These are phyloP conservation scores for Drosophila sechellia DNA, from an alignment of 1,140 invertebrate species.

Conservation along the genomic window DNA sequence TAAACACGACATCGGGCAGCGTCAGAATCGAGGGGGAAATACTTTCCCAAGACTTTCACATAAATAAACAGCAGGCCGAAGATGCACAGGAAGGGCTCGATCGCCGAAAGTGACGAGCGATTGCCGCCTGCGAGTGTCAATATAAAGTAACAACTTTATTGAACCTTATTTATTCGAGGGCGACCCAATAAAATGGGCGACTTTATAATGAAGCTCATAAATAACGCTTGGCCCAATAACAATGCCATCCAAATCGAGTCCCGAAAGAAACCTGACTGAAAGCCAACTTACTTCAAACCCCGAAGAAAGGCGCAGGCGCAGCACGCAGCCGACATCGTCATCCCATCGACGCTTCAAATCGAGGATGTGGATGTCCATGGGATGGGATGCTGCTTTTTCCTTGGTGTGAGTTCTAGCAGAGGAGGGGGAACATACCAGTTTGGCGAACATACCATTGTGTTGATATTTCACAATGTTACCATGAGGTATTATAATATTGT, in stretches of 20 bases:
- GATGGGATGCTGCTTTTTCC: conserved; percentile 17
- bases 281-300: conserved; percentile 1
- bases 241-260: conserved; percentile 24
- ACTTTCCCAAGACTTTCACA: conserved; percentile 75
- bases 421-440: no score
- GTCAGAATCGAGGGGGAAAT: conserved; percentile 42
- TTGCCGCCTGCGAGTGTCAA: conserved; percentile 81
- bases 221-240: conserved; percentile 53
- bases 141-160: conserved; percentile 84
- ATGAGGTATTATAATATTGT: no score
- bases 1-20: conserved; percentile 55
- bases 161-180: conserved; percentile 80
- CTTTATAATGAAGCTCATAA: conserved; percentile 82
- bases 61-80: conserved; percentile 49
- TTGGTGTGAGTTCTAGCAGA: no score
- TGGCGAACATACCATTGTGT: no score
- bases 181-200: conserved; percentile 79
- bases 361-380: conserved; percentile 50
- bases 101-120: conserved; percentile 73
- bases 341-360: conserved; percentile 60
- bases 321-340: conserved; percentile 38
- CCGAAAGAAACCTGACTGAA: conserved; percentile 18
- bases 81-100: conserved; percentile 20
- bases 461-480: no score
- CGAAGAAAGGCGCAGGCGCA: conserved; percentile 42